Percentiles rank a stretch among this genome's conserved stretches.
phyloP scores from a whole-genome alignment of 2,797 vertebrate species.

The Sardinella longiceps region DNA sequence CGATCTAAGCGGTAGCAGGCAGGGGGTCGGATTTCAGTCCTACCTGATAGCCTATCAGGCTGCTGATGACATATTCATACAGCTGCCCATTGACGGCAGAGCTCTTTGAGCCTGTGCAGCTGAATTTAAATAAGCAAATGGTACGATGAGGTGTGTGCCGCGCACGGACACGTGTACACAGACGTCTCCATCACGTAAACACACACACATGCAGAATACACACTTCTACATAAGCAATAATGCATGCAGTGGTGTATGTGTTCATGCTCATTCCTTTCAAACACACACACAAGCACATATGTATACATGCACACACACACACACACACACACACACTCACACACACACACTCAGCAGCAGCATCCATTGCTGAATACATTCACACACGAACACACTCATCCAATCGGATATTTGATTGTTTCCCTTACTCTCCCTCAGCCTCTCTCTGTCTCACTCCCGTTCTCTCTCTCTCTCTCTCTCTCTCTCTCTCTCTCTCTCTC shows the following conservation, averaged over 20 bases:
- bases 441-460: slow-evolving; percentile 53
- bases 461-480: slow-evolving; percentile 42
- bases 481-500: slow-evolving; percentile 46
- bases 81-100: slow-evolving; percentile 73
- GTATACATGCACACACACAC: slow-evolving; percentile 36
- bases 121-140: slow-evolving; percentile 89
- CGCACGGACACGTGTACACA: slow-evolving; percentile 66
- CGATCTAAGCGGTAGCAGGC: background rate
- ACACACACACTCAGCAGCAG: background rate
- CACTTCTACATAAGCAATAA: background rate
- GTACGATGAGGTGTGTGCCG: slow-evolving; percentile 56
- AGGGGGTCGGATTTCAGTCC: slow-evolving; percentile 71
- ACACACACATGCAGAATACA: slow-evolving; percentile 19
- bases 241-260: slow-evolving; percentile 1
- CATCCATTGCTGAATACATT: slow-evolving; percentile 34
- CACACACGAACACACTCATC: slow-evolving; percentile 42
- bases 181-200: slow-evolving; percentile 44
- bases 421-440: slow-evolving; percentile 58
- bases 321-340: slow-evolving; percentile 30
- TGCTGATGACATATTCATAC: slow-evolving; percentile 83
- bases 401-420: slow-evolving; percentile 63
- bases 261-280: slow-evolving; percentile 19
- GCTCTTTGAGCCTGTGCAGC: slow-evolving; percentile 69
- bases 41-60: slow-evolving; percentile 76
- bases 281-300: slow-evolving; percentile 21